Evolutionary conservation across 2,113 vertebrate genomes (phyloP), one percentile per base, ranked within the genome.

Genomic region (Raphicerus campestris): DNA sequence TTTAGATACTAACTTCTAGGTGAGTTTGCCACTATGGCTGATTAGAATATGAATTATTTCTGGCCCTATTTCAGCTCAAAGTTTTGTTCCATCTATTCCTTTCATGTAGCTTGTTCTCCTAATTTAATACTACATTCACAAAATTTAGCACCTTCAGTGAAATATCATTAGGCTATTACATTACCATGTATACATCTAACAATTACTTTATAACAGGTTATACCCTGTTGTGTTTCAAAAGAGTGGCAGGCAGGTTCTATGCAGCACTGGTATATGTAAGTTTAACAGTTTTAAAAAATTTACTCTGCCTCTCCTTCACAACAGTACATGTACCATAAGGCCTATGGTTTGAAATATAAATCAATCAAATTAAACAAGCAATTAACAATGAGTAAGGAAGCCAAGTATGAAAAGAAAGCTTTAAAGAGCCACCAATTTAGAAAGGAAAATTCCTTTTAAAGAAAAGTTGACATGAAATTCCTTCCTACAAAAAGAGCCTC

Each of bases 281-380:
- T 81, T 82, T 85, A 77, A 1, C n/a, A 47, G 84, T 7, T 88
- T 90, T 95, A 83, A 89, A 92, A 77, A 92, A 77, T 84, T 89
- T 96, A 92, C 49, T n/a, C 81, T 53, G 30, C 24, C 53, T 77
- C 56, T 73, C 92, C 47, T 94, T 85, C 63, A 93, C 92, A 92
- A 94, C 39, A 92, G 77, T 13, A 16, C 35, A 35, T 28, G 3
- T n/a, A 73, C 13, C 49, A 84, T 55, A 94, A 91, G 42, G 11
- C 14, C 53, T 82, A 81, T 70, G 22, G 10, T 16, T 78, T 96
- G 28, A 95, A 96, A 94, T 90, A 93, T 77, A 75, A 92, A 75
- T 47, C 56, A 89, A 89, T 85, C 80, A 87, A 86, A 95, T 89
- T 63, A 89, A 85, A 10, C 13, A 73, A 93, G 66, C 47, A 93